Base-by-base conservation (phyloP, 2,113 vertebrate genomes). In the Marcusenius ussheri region DNA sequence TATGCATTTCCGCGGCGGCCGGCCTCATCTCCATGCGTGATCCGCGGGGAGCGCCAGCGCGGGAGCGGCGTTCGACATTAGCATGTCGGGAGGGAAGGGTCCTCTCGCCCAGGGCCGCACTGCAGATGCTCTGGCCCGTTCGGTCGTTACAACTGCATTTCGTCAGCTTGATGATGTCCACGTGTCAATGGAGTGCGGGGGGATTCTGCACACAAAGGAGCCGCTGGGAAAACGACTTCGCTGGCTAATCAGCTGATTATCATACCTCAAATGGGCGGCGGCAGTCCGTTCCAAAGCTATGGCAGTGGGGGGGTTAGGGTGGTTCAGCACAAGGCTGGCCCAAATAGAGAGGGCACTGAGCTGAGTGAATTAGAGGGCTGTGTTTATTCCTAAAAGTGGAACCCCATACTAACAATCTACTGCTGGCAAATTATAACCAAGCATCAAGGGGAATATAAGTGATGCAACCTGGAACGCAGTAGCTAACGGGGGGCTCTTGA, bases 121-220 rank as follows among this genome's bases (percentile, higher is more conserved):
- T 98, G 97, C 98, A 99, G 98, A 98, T 98, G 98, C 98, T 96
- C 96, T 96, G 97, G 97, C 95, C 97, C 97, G 97, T 97, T 98
- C 97, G 98, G 99, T 99, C 98, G 98, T 99, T 99, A 99, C 98
- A 98, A 98, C 98, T 99, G 98, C 98, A 99, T 99, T 99, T 99
- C 98, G 99, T 99, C 98, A 99, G 98, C 98, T 98, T 99, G 98
- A 99, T 99, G 98, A 99, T 99, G 98, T 99, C 98, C 98, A 99
- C 98, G 98, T 98, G 98, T 99, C 98, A 99, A 98, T 97, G 98
- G 98, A 98, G 96, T 96, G 97, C 96, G 97, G 98, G 97, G 98
- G 97, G 98, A 97, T 98, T 98, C 97, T 98, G 97, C 97, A 98
- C 98, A 99, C 97, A 99, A 98, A 99, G 97, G 96, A 99, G 97